Conservation (phyloP, 2,888 invertebrate genomes). For the Amiota minor region DNA sequence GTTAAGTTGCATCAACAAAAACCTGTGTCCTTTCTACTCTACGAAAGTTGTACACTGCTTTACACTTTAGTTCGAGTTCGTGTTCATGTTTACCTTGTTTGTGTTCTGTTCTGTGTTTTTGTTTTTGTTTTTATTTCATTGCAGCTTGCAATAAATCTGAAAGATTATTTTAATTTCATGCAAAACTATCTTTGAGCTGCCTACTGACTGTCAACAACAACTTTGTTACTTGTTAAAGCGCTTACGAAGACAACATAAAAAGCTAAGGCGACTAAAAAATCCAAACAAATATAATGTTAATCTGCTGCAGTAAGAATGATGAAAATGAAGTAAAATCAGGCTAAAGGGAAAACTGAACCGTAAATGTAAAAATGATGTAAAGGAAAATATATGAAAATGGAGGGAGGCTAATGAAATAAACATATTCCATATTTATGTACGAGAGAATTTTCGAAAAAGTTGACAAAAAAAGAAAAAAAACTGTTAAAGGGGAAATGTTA, state of each 20-base stretch:
- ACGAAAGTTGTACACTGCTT: constrained; percentile 5
- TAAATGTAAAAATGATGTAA: no score
- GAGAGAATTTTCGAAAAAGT: no score
- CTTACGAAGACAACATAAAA: constrained; percentile 41
- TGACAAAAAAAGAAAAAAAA: no score
- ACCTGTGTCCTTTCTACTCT: not conserved
- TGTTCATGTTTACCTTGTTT: not conserved
- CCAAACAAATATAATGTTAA: no score
- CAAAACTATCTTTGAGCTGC: constrained; percentile 55
- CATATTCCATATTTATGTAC: no score
- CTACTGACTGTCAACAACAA: constrained; percentile 61
- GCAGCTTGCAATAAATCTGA: constrained; percentile 57
- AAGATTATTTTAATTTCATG: constrained; percentile 66
- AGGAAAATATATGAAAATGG: no score
- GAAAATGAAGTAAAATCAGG: no score
- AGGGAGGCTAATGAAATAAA: no score
- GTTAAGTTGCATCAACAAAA: not conserved
- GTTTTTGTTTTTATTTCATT: constrained; percentile 14
- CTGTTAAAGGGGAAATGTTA: no score
- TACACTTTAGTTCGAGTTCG: not conserved
- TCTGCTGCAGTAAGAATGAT: no score
- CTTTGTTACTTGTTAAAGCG: constrained; percentile 48
- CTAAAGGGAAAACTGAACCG: no score
- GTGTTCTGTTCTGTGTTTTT: not conserved
- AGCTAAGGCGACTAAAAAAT: not conserved